These are phyloP conservation scores for Halocaridina rubra DNA, from an alignment of 2,888 invertebrate species.

Conservation along the genomic window DNA sequence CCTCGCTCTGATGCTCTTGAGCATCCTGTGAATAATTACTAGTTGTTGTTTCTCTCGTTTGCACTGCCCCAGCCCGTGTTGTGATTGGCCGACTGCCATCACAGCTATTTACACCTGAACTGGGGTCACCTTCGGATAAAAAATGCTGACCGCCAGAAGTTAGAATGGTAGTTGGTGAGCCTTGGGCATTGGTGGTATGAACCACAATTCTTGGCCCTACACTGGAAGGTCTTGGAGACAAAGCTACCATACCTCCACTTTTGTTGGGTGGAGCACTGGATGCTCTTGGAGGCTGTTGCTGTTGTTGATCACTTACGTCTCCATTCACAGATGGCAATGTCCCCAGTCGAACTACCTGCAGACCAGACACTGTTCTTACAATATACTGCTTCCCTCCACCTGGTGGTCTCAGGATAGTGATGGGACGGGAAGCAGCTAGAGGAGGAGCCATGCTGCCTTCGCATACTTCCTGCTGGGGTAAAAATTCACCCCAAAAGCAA, in stretches of 20 bases:
- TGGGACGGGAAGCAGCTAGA: conserved; percentile 29
- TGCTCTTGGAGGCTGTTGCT: conserved; percentile 55
- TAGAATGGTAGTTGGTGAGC: conserved; percentile 39
- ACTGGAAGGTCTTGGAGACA: conserved; percentile 60
- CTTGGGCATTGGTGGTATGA: conserved; percentile 41
- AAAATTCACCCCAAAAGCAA: no score
- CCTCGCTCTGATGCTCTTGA: neutral
- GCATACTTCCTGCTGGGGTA: conserved; percentile 14
- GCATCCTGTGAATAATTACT: neutral
- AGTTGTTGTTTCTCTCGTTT: neutral
- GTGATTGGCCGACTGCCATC: conserved; percentile 39
- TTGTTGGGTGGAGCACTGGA: conserved; percentile 56
- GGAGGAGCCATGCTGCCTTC: conserved; percentile 53
- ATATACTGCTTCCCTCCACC: conserved; percentile 38
- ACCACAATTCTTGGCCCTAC: conserved; percentile 60
- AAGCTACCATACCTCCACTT: conserved; percentile 43
- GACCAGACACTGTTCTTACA: conserved; percentile 34
- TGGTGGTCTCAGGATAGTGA: conserved; percentile 49
- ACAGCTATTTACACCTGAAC: conserved; percentile 58
- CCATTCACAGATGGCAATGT: conserved; percentile 22
- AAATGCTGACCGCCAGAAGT: conserved; percentile 52
- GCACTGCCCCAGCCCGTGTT: conserved; percentile 52
- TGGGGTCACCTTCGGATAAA: conserved; percentile 64
- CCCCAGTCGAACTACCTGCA: conserved; percentile 39
- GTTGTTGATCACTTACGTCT: conserved; percentile 23